Conservation (phyloP, 2,113 vertebrate genomes). For the Megaleporinus macrocephalus region DNA sequence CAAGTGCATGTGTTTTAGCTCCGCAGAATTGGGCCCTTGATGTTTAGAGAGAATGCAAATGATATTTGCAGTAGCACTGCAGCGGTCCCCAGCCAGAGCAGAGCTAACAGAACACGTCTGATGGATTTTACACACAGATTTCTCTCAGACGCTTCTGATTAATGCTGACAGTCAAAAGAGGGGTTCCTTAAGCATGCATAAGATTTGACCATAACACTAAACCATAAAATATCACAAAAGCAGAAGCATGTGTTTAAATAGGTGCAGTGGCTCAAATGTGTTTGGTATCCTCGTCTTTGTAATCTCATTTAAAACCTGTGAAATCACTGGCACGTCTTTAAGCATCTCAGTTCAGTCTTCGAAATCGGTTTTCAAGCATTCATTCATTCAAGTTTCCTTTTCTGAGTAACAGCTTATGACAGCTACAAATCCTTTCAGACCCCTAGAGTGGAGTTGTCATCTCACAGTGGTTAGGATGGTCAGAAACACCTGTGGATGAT, state of each 20-base stretch:
- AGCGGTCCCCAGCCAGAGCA: conserved; percentile 3
- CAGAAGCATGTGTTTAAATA: not conserved
- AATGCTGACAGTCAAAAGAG: not conserved
- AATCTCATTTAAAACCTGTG: too few species aligned
- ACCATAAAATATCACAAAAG: not conserved
- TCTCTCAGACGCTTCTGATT: not conserved
- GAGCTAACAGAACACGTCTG: conserved; percentile 8
- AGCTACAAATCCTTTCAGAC: too few species aligned
- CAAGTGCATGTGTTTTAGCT: conserved; percentile 30
- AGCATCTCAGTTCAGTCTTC: too few species aligned
- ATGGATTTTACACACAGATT: conserved; percentile 33
- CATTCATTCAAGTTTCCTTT: too few species aligned
- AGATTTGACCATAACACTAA: not conserved
- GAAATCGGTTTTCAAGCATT: too few species aligned
- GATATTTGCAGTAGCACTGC: conserved; percentile 35
- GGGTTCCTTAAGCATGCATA: not conserved
- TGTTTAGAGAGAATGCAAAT: conserved; percentile 21
- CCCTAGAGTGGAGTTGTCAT: too few species aligned
- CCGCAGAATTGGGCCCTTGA: conserved; percentile 19
- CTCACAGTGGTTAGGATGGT: too few species aligned
- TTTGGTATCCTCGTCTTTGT: too few species aligned
- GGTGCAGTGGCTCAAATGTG: not conserved
- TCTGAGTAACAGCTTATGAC: too few species aligned
- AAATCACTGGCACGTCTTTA: too few species aligned
- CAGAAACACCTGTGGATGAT: too few species aligned